Percentiles rank a stretch among this genome's conserved stretches.
Conservation (phyloP, 2,113 vertebrate genomes). For the Crotalus tigris region DNA sequence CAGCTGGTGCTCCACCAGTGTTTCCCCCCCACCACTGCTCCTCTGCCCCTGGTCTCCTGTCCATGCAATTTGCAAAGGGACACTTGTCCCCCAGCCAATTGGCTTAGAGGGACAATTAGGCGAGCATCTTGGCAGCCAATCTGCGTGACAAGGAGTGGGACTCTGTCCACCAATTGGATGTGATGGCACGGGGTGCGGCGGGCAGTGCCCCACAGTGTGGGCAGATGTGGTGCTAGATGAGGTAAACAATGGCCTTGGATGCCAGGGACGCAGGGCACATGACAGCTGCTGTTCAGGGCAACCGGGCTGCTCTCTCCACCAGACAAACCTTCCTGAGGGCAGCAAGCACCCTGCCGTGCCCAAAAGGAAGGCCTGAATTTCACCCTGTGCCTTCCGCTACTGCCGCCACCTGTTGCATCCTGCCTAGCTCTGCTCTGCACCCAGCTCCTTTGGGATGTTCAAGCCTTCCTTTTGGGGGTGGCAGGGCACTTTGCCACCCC, state of each 20-base stretch:
- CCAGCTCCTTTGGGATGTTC: background rate
- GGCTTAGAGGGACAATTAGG: background rate
- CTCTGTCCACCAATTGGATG: background rate
- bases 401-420: background rate
- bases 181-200: too few species aligned
- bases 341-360: background rate
- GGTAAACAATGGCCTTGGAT: background rate
- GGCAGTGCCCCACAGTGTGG: too few species aligned
- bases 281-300: background rate
- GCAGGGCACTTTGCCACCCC: background rate
- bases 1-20: too few species aligned
- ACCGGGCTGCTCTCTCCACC: background rate
- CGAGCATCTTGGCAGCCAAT: background rate
- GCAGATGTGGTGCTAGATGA: background rate
- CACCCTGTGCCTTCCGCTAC: background rate
- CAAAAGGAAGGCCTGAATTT: background rate
- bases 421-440: background rate
- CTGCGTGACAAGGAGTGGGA: background rate
- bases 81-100: background rate
- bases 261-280: background rate
- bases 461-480: background rate
- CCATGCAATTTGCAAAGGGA: background rate
- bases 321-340: background rate
- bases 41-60: too few species aligned
- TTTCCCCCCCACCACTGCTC: too few species aligned